These are phyloP conservation scores for Coracias cyanogaster DNA, from an alignment of 2,797 vertebrate species.

Conservation along the genomic window DNA sequence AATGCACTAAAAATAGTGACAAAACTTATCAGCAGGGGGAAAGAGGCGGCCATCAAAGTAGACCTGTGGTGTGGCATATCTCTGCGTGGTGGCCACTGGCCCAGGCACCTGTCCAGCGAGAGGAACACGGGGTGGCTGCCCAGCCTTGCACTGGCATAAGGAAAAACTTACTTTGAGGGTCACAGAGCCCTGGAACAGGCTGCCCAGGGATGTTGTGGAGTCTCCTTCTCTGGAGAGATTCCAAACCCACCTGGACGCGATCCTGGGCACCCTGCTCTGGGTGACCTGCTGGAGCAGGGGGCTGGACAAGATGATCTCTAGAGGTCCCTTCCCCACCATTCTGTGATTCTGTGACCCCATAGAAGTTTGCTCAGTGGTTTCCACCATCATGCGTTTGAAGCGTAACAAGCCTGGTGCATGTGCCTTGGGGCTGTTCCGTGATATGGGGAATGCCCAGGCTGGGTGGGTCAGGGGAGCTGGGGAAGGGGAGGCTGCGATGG, in stretches of 20 bases:
- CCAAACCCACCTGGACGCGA: neutral
- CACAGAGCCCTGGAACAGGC: neutral
- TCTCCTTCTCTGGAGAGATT: neutral
- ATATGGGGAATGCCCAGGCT: neutral
- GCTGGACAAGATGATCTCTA: neutral
- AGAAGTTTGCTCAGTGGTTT: neutral
- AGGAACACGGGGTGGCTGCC: neutral
- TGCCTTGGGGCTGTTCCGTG: neutral
- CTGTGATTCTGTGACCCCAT: neutral
- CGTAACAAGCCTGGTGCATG: accelerated
- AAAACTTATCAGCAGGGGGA: conserved; percentile 6
- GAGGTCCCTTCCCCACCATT: neutral
- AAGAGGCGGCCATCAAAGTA: neutral
- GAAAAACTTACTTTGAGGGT: neutral
- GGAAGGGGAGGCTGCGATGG: neutral
- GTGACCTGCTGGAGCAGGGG: neutral
- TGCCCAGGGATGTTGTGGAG: neutral
- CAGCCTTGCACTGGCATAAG: accelerated
- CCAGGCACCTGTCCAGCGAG: neutral
- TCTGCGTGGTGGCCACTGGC: neutral
- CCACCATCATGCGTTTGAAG: neutral
- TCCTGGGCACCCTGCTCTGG: neutral
- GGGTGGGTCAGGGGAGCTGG: neutral
- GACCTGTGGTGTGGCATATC: neutral
- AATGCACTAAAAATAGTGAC: conserved; percentile 65